phyloP scores from a whole-genome alignment of 2,797 vertebrate species.

The Siniperca undulata region DNA sequence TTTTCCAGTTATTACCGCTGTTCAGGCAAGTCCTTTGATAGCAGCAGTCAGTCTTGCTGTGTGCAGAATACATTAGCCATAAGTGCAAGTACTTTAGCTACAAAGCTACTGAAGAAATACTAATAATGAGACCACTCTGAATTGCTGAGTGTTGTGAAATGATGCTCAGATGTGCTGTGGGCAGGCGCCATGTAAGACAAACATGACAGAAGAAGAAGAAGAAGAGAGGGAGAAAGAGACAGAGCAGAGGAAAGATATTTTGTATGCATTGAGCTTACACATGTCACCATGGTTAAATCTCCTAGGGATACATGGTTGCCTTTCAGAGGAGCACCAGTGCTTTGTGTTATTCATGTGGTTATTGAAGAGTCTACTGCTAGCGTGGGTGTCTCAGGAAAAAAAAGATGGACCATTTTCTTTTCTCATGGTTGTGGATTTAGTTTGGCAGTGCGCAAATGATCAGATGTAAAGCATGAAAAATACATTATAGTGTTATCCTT shows the following conservation, averaged over 20 bases:
- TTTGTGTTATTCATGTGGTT: slow-evolving; percentile 76
- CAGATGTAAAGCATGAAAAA: slow-evolving; percentile 36
- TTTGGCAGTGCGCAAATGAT: slow-evolving; percentile 40
- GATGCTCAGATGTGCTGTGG: slow-evolving; percentile 92
- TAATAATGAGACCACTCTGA: slow-evolving; percentile 75
- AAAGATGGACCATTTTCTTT: slow-evolving; percentile 56
- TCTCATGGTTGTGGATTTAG: slow-evolving; percentile 39
- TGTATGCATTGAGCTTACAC: slow-evolving; percentile 95
- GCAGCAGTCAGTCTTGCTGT: slow-evolving; percentile 95
- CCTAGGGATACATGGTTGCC: slow-evolving; percentile 75
- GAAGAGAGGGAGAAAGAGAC: slow-evolving; percentile 60
- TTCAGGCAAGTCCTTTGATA: slow-evolving; percentile 99
- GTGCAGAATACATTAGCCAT: slow-evolving; percentile 96
- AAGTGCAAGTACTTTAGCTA: slow-evolving; percentile 74
- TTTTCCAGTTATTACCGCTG: slow-evolving; percentile 99
- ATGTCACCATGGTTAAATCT: slow-evolving; percentile 90
- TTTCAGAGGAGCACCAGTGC: slow-evolving; percentile 71
- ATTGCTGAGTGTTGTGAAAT: slow-evolving; percentile 87
- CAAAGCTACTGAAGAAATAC: slow-evolving; percentile 76
- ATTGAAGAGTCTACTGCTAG: slow-evolving; percentile 64
- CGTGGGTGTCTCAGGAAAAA: slow-evolving; percentile 67
- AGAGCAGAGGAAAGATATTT: slow-evolving; percentile 86
- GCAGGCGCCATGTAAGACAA: slow-evolving; percentile 89
- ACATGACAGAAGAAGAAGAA: slow-evolving; percentile 67
- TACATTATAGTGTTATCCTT: neutral